phyloP scores from a whole-genome alignment of 2,888 invertebrate species.

The Drosophila putrida region DNA sequence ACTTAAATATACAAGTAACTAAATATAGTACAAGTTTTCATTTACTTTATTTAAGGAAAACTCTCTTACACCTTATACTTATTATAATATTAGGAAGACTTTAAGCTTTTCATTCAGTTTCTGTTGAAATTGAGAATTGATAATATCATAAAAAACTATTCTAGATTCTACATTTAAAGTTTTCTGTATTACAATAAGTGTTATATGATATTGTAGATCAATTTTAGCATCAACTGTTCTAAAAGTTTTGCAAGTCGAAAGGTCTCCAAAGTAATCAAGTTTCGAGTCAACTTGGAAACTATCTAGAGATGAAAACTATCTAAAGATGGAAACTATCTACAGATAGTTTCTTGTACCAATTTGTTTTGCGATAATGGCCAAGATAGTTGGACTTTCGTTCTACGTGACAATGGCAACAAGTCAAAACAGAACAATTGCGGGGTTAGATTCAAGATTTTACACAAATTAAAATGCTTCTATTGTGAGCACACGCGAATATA shows the following conservation, averaged over 20 bases:
- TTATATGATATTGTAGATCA: too few species aligned
- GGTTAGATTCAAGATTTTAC: slow-evolving; percentile 26
- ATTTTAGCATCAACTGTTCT: too few species aligned
- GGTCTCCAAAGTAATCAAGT: not conserved
- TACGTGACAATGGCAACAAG: slow-evolving; percentile 47
- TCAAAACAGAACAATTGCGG: slow-evolving; percentile 16
- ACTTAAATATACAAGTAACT: too few species aligned
- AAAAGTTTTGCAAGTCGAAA: too few species aligned
- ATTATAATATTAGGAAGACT: too few species aligned
- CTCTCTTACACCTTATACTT: too few species aligned
- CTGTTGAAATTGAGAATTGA: not conserved
- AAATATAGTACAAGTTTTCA: too few species aligned
- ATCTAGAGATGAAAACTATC: not conserved
- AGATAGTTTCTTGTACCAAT: slow-evolving; percentile 8
- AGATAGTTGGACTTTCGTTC: not conserved
- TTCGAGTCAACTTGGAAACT: not conserved
- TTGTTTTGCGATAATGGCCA: slow-evolving; percentile 8
- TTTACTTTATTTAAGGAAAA: too few species aligned
- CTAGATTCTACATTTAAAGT: not conserved
- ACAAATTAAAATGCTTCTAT: slow-evolving; percentile 30
- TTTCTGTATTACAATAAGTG: too few species aligned
- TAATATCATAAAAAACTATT: too few species aligned
- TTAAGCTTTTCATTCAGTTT: too few species aligned
- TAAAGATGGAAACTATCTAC: not conserved
- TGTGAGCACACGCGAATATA: slow-evolving; percentile 47